Conservation (phyloP, 2,888 invertebrate species). For the Chesias legatella region DNA sequence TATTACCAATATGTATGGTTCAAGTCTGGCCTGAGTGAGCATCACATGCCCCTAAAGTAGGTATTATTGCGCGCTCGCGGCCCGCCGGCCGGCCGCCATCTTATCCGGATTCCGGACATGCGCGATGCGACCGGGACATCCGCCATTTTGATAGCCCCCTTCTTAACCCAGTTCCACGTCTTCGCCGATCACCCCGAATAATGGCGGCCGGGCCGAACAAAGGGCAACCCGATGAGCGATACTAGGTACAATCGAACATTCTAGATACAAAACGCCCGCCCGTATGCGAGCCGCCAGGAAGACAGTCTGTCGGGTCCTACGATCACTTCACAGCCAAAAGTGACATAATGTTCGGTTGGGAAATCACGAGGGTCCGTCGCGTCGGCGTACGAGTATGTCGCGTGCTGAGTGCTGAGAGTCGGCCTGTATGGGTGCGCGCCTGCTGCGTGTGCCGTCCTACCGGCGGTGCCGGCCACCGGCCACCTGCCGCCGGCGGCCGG, state of each 20-base stretch:
- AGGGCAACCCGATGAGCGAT: conserved; percentile 60
- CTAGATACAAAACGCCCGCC: conserved; percentile 58
- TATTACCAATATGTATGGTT: conserved; percentile 72
- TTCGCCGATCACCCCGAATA: conserved; percentile 15
- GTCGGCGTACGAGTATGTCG: no score
- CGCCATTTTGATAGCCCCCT: conserved; percentile 71
- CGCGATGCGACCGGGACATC: conserved; percentile 43
- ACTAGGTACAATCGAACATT: conserved; percentile 43
- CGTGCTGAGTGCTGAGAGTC: conserved; percentile 28
- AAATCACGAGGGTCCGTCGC: conserved; percentile 16
- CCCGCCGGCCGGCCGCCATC: conserved; percentile 46
- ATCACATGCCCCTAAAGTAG: conserved; percentile 65
- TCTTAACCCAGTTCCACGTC: conserved; percentile 68
- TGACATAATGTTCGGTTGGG: conserved; percentile 26
- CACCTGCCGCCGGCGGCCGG: conserved; percentile 52
- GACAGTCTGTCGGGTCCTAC: conserved; percentile 36
- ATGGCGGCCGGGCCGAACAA: conserved; percentile 25
- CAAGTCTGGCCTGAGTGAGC: conserved; percentile 50
- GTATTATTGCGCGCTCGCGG: conserved; percentile 62
- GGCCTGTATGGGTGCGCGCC: conserved; percentile 76
- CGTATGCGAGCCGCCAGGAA: conserved; percentile 37
- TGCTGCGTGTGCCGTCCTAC: conserved; percentile 79
- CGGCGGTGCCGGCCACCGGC: conserved; percentile 61
- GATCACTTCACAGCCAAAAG: conserved; percentile 28
- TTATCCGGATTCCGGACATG: conserved; percentile 65